Conservation (phyloP, 2,888 invertebrate species). For the Colletes collaris region DNA sequence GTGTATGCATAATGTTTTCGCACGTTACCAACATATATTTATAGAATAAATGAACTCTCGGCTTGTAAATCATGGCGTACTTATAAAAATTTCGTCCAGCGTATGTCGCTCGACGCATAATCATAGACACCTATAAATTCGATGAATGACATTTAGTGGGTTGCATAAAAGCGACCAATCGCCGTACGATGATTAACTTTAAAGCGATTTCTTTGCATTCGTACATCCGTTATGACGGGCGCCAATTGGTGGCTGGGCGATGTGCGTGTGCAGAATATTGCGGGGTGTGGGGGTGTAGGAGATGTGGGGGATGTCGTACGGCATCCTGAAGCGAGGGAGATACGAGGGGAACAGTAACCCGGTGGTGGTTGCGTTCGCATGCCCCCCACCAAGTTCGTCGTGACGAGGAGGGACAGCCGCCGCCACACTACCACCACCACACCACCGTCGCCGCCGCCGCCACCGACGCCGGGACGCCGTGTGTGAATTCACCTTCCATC, state of each 20-base stretch:
- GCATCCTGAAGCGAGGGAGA: conserved; percentile 47
- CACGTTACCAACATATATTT: too few relatives aligned
- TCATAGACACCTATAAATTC: not conserved
- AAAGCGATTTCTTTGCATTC: conserved; percentile 48
- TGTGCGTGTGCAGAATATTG: conserved; percentile 27
- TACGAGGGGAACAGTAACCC: conserved; percentile 44
- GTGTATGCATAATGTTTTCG: too few relatives aligned
- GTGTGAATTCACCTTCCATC: conserved; percentile 64
- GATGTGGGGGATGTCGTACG: conserved; percentile 45
- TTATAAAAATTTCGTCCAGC: too few relatives aligned
- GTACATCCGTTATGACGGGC: conserved; percentile 47
- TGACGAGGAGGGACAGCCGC: conserved; percentile 48
- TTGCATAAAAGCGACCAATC: conserved; percentile 21
- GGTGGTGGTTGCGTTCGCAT: conserved; percentile 51
- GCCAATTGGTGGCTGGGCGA: conserved; percentile 55
- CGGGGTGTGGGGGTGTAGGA: not conserved
- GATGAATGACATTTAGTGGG: conserved; percentile 14
- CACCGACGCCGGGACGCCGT: conserved; percentile 71
- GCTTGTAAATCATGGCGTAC: too few relatives aligned
- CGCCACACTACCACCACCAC: conserved; percentile 29
- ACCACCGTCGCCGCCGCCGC: conserved; percentile 60
- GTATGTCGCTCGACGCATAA: too few relatives aligned
- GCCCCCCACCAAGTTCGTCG: conserved; percentile 48
- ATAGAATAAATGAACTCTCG: too few relatives aligned
- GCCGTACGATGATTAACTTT: conserved; percentile 34